phyloP scores from a whole-genome alignment of 2,888 invertebrate species.

The Acleris laterana region DNA sequence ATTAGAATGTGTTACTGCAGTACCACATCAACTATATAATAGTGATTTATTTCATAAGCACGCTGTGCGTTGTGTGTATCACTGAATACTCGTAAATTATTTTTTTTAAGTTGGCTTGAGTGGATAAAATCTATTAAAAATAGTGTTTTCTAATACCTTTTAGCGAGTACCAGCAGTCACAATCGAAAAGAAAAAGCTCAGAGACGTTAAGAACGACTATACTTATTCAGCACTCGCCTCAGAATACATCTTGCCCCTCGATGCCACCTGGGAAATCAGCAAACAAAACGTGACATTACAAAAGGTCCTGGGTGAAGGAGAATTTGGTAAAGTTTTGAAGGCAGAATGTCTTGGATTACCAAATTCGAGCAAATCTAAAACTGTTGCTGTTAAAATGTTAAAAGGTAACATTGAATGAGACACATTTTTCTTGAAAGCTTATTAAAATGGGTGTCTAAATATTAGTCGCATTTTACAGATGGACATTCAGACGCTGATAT shows the following conservation, averaged over 20 bases:
- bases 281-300: conserved; percentile 91
- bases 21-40: too few relatives aligned
- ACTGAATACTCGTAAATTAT: too few relatives aligned
- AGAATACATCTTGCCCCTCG: conserved; percentile 97
- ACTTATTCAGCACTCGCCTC: conserved; percentile 89
- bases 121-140: too few relatives aligned
- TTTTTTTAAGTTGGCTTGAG: too few relatives aligned
- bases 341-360: conserved; percentile 91
- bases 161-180: conserved; percentile 93
- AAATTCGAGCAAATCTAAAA: conserved; percentile 87
- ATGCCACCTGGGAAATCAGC: conserved; percentile 97
- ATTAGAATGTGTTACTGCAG: too few relatives aligned
- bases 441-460: too few relatives aligned
- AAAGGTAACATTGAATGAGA: conserved; percentile 86
- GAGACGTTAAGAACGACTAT: conserved; percentile 87
- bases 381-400: conserved; percentile 99
- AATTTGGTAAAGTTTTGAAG: conserved; percentile 97
- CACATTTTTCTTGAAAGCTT: not conserved
- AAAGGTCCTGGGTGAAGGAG: conserved; percentile 96
- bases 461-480: conserved; percentile 82
- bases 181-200: conserved; percentile 93
- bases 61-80: too few relatives aligned
- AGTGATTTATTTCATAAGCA: too few relatives aligned
- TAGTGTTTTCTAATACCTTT: not conserved
- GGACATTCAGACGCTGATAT: conserved; percentile 98